Evolutionary conservation across 2,888 invertebrate genomes (phyloP), one percentile per base, ranked within the genome.

Genomic region (Caenorhabditis afra): DNA sequence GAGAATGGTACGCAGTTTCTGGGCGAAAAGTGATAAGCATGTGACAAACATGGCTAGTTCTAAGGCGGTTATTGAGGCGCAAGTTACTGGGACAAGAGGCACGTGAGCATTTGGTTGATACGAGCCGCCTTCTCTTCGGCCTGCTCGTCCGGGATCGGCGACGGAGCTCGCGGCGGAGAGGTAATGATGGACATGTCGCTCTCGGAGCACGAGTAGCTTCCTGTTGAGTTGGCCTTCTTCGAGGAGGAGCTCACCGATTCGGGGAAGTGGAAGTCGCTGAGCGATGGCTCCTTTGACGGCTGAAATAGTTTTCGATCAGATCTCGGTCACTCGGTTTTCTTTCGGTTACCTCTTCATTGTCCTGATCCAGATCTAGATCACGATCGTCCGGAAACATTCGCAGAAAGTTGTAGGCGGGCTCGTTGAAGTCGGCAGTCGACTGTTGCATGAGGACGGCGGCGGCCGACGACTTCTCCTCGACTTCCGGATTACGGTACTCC

Each of bases 31-130:
- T 71, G 70, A 71, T 71, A 71, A 62, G 62, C 70, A 71, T 71
- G 70, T 71, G 70, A 71, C 70, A 62, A 61, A 71, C 70, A 71
- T 71, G 70, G 70, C 70, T 71, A 71, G 61, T 62, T 62, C 70
- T 71, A 71, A n/a, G 52, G 29, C 23, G 37, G 23, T 53, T 50
- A 64, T 64, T 22, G 16, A 14, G 23, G 11, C 5, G 67, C 18
- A 7, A 29, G 29, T 29, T 29, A 29, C 29, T 29, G 29, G 4
- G 18, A 16, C n/a, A 39, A 11, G 41, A 3, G 70, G 55, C 29
- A 47, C 55, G 29, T 29, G 23, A 71, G 41, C 1, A 71, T 39
- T 29, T 71, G 70, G 20, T 71, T 71, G 62, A 71, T n/a, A 16
- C 70, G 16, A 10, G 37, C 7, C n/a, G 14, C 10, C 23, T 18